These are phyloP conservation scores for Pogonocherus hispidulus DNA, from an alignment of 2,888 invertebrate genomes.

Conservation along the genomic window DNA sequence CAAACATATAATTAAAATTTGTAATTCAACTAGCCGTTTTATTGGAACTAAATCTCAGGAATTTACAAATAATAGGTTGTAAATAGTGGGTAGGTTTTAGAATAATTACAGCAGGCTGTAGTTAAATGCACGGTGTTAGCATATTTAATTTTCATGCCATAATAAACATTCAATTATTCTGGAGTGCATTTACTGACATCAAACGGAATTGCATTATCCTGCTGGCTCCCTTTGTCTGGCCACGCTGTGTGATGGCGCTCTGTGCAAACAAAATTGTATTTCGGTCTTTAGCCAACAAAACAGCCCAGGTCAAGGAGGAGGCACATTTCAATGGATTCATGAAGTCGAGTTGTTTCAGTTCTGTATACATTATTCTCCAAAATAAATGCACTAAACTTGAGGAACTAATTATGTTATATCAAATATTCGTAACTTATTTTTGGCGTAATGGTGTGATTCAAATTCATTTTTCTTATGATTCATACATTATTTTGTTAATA, in stretches of 20 bases:
- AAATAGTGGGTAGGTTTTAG: not conserved
- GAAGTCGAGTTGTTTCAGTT: too few species aligned
- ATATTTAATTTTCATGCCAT: not conserved
- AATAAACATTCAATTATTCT: not conserved
- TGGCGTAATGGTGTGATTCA: too few species aligned
- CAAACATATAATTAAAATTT: not conserved
- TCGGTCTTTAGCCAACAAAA: not conserved
- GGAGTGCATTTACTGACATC: not conserved
- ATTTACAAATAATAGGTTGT: constrained; percentile 1
- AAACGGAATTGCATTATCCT: not conserved
- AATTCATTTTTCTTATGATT: too few species aligned
- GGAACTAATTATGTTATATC: too few species aligned
- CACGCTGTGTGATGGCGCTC: not conserved
- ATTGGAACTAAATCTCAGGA: not conserved
- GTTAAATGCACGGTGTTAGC: not conserved
- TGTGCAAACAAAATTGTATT: not conserved
- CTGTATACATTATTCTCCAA: too few species aligned
- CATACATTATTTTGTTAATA: too few species aligned
- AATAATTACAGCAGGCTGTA: not conserved
- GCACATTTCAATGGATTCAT: too few species aligned
- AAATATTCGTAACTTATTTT: too few species aligned
- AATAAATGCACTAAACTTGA: too few species aligned
- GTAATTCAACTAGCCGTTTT: not conserved
- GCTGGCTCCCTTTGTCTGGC: not conserved
- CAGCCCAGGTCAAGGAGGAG: not conserved